A percentile compares a stretch with the other conserved stretches of the same genome.
Conservation (phyloP, 2,888 invertebrate species). For the Epinotia nisella region DNA sequence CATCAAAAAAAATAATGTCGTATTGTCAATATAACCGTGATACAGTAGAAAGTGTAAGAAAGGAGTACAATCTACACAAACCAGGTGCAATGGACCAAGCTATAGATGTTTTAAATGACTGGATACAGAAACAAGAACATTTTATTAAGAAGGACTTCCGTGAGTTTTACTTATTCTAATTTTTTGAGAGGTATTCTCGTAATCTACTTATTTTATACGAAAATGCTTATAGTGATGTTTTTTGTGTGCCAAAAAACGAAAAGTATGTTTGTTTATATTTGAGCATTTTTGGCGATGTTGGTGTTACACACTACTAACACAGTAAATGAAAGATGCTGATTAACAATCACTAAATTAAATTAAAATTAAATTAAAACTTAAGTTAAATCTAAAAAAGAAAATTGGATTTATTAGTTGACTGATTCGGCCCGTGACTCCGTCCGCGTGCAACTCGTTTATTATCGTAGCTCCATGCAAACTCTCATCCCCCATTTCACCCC, state of each 20-base stretch:
- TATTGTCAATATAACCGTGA: background rate
- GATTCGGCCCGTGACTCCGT: no score
- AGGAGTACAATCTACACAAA: background rate
- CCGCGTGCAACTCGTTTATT: no score
- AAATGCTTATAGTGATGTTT: background rate
- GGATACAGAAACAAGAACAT: constrained; percentile 45
- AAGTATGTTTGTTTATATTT: no score
- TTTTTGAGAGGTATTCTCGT: background rate
- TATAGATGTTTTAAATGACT: constrained; percentile 40
- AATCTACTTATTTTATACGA: background rate
- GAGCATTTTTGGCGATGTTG: no score
- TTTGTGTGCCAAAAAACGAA: background rate
- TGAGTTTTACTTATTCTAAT: constrained; percentile 28
- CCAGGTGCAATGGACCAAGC: constrained; percentile 44
- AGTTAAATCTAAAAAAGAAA: no score
- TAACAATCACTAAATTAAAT: no score
- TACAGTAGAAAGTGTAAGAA: background rate
- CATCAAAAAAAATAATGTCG: background rate
- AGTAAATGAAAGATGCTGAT: no score
- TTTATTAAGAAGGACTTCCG: constrained; percentile 46
- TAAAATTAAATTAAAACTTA: no score
- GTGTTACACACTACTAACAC: no score
- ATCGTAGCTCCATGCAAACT: no score
- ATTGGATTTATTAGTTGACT: no score
- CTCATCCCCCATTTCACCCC: no score